Evolutionary conservation across 2,888 invertebrate genomes (phyloP).

Genomic region (Selenia dentaria): DNA sequence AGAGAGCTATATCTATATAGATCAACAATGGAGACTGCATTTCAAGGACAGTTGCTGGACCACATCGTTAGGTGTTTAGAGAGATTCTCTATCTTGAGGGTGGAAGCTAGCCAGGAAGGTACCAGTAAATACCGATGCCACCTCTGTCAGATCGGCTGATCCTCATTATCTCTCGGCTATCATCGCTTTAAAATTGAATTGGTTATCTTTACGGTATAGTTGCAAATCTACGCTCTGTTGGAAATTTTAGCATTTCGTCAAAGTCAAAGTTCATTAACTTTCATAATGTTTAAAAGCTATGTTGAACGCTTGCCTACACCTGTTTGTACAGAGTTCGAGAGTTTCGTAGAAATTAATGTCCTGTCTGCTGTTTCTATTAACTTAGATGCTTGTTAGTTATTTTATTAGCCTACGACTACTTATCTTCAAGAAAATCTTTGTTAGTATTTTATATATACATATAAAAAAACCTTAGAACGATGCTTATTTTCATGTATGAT

Average conservation of each 20-base stretch:
- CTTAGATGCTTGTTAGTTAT: conserved; percentile 2
- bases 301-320: conserved; percentile 2
- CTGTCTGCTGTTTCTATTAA: conserved; percentile 9
- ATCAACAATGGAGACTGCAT: too few species aligned
- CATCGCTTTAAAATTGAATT: not conserved
- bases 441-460: too few species aligned
- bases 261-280: conserved; percentile 19
- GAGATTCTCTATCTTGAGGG: too few species aligned
- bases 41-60: too few species aligned
- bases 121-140: too few species aligned
- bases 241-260: conserved; percentile 1
- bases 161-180: too few species aligned
- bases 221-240: not conserved
- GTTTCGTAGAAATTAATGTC: conserved; percentile 8
- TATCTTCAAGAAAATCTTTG: not conserved
- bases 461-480: too few species aligned
- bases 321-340: conserved; percentile 1
- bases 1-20: too few species aligned
- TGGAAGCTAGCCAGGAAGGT: too few species aligned
- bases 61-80: too few species aligned
- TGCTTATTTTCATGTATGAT: too few species aligned
- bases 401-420: not conserved
- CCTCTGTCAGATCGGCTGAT: too few species aligned
- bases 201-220: conserved; percentile 1
- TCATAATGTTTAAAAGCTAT: conserved; percentile 1